Evolutionary conservation across 2,888 invertebrate genomes (phyloP).

Genomic region (Sussaba pulchella): DNA sequence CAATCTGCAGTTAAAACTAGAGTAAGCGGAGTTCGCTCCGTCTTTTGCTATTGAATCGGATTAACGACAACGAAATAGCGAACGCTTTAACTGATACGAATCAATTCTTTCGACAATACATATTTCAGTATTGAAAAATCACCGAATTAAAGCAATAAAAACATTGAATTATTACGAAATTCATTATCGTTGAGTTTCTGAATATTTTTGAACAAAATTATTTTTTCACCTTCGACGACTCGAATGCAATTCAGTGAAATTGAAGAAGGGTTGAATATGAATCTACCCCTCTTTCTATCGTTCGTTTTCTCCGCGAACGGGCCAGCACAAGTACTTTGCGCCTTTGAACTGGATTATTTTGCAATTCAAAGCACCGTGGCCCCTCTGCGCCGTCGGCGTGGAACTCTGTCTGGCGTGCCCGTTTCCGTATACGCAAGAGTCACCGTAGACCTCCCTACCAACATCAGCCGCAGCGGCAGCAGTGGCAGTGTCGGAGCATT

Average conservation of each 20-base stretch:
- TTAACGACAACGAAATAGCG: too few relatives aligned
- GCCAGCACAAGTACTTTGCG: constrained; percentile 61
- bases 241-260: neutral
- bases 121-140: too few relatives aligned
- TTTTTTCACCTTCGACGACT: constrained; percentile 17
- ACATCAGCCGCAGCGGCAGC: neutral
- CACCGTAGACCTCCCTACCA: constrained; percentile 28
- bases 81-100: neutral
- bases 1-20: too few relatives aligned
- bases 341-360: constrained; percentile 69
- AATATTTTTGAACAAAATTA: neutral
- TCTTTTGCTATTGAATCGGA: too few relatives aligned
- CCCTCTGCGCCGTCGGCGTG: constrained; percentile 25
- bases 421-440: constrained; percentile 48
- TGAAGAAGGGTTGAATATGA: constrained; percentile 12
- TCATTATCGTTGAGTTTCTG: neutral
- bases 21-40: too few relatives aligned
- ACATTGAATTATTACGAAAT: neutral
- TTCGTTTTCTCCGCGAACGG: constrained; percentile 30
- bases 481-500: constrained; percentile 38
- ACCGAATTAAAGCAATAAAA: neutral
- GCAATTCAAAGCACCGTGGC: constrained; percentile 66
- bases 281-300: constrained; percentile 21
- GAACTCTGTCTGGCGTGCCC: constrained; percentile 50
- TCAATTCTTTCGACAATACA: neutral